These are phyloP conservation scores for Heterohyrax brucei DNA, from an alignment of 2,797 vertebrate species.

Conservation along the genomic window DNA sequence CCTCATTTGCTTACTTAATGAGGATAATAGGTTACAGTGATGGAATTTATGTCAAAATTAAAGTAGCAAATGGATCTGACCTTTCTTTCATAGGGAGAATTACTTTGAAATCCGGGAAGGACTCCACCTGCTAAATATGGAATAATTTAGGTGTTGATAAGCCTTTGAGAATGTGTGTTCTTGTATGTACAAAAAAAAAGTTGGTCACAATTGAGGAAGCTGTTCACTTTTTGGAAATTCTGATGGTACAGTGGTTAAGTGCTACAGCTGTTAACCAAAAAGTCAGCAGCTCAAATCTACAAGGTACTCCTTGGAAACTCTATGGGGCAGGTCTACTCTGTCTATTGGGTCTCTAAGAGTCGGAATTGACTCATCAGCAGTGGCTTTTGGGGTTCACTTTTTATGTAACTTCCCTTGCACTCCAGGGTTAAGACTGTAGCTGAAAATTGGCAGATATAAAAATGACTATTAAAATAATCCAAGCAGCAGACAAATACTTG, in stretches of 20 bases:
- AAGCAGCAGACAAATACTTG: conserved; percentile 28
- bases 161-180: not conserved
- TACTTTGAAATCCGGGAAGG: conserved; percentile 29
- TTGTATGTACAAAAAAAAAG: conserved; percentile 21
- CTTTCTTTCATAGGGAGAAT: conserved; percentile 20
- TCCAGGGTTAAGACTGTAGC: not conserved
- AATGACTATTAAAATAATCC: conserved; percentile 48
- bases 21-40: conserved; percentile 54
- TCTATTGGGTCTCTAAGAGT: no score
- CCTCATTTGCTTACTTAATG: conserved; percentile 70
- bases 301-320: no score
- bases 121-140: conserved; percentile 44
- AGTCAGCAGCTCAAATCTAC: no score
- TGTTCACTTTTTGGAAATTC: not conserved
- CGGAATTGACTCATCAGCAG: no score
- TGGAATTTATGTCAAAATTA: conserved; percentile 67
- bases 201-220: not conserved
- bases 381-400: not conserved
- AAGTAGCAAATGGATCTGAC: conserved; percentile 59
- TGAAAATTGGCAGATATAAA: conserved; percentile 60
- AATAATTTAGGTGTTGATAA: conserved; percentile 32
- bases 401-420: not conserved
- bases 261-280: no score
- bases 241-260: no score
- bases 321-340: no score